These are phyloP conservation scores for Carabus problematicus DNA, from an alignment of 2,888 invertebrate genomes.

Conservation along the genomic window DNA sequence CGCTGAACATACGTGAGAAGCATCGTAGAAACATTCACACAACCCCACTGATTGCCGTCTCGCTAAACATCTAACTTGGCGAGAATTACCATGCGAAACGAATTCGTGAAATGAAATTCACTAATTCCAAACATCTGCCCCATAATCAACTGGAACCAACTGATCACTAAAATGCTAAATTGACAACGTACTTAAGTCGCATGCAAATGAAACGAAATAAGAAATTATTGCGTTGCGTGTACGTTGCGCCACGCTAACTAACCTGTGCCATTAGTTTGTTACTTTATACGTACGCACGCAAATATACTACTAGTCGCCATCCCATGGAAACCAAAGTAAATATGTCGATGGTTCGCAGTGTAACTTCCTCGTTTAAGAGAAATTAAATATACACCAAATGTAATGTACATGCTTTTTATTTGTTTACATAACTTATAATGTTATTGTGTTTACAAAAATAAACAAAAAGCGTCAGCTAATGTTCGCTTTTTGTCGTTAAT, in stretches of 20 bases:
- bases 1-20: too few relatives aligned
- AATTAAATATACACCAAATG: not conserved
- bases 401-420: not conserved
- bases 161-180: slow-evolving; percentile 15
- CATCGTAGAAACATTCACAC: too few relatives aligned
- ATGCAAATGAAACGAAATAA: slow-evolving; percentile 22
- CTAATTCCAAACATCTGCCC: slow-evolving; percentile 4
- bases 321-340: slow-evolving; percentile 1
- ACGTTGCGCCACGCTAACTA: slow-evolving; percentile 14
- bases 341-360: not conserved
- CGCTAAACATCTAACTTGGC: not conserved
- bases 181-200: slow-evolving; percentile 6
- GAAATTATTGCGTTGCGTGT: slow-evolving; percentile 20
- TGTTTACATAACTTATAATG: too few relatives aligned
- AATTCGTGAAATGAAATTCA: slow-evolving; percentile 7
- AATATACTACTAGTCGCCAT: slow-evolving; percentile 10
- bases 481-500: too few relatives aligned
- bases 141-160: slow-evolving; percentile 12
- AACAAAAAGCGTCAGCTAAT: too few relatives aligned
- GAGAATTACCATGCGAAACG: too few relatives aligned
- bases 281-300: slow-evolving; percentile 7
- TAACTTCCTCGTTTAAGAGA: slow-evolving; percentile 2
- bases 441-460: too few relatives aligned
- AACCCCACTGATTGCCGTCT: too few relatives aligned
- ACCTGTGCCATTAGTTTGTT: slow-evolving; percentile 16